A percentile compares a stretch with the other conserved stretches of the same genome.
phyloP scores from a whole-genome alignment of 2,113 vertebrate genomes.

The Crotophaga sulcirostris region DNA sequence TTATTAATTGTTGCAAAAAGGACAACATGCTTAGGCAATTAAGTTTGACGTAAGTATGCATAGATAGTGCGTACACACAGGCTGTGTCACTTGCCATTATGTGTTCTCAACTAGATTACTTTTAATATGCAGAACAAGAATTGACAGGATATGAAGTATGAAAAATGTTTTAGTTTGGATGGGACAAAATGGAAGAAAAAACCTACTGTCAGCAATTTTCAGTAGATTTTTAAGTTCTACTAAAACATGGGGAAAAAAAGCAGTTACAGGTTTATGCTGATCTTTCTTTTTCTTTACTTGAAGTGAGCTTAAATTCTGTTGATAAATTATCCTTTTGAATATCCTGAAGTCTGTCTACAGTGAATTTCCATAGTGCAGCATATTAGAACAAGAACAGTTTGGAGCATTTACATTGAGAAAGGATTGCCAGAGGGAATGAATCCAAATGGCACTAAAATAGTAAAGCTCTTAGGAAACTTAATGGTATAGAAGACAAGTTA shows the following conservation, averaged over 20 bases:
- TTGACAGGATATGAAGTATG: background rate
- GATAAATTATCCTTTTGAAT: conserved; percentile 20
- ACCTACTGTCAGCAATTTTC: background rate
- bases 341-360: background rate
- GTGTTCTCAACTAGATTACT: background rate
- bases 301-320: background rate
- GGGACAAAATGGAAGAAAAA: background rate
- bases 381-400: background rate
- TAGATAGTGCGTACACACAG: background rate
- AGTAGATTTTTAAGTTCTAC: background rate
- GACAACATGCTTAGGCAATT: background rate
- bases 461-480: conserved; percentile 31
- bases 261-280: background rate
- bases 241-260: background rate
- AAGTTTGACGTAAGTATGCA: background rate
- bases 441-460: conserved; percentile 43
- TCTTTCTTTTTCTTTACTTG: conserved; percentile 7
- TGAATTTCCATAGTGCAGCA: conserved; percentile 1
- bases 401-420: conserved; percentile 37
- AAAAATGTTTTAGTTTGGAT: conserved; percentile 22
- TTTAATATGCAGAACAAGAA: background rate
- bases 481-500: conserved; percentile 26
- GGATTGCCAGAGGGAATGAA: conserved; percentile 44
- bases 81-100: background rate
- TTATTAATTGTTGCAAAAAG: background rate